These are phyloP conservation scores for Dastarcus helophoroides DNA, from an alignment of 2,888 invertebrate species.

Conservation along the genomic window DNA sequence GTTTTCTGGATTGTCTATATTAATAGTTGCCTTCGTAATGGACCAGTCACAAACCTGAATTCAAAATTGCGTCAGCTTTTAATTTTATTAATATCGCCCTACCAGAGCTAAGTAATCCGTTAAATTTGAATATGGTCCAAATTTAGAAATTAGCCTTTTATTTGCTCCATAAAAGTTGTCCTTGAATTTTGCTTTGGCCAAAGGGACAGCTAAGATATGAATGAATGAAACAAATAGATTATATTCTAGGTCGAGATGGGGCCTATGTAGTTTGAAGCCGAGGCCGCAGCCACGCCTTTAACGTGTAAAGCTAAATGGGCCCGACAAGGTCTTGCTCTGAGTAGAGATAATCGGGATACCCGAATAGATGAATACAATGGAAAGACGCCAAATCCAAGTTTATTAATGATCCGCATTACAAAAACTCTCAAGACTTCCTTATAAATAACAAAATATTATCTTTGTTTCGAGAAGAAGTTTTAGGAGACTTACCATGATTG, in stretches of 20 bases:
- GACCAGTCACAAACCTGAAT: too few relatives aligned
- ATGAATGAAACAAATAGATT: slow-evolving; percentile 21
- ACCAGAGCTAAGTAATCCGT: too few relatives aligned
- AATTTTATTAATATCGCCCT: too few relatives aligned
- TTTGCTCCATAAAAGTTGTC: too few relatives aligned
- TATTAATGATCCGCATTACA: slow-evolving; percentile 25
- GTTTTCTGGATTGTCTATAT: too few relatives aligned
- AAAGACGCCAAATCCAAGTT: slow-evolving; percentile 31
- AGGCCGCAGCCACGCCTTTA: slow-evolving; percentile 31
- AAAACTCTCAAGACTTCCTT: slow-evolving; percentile 17
- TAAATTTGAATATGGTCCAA: too few relatives aligned
- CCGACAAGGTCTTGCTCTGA: slow-evolving; percentile 30
- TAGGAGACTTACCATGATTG: slow-evolving; percentile 6
- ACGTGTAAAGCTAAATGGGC: slow-evolving; percentile 33
- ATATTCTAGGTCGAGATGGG: slow-evolving; percentile 22
- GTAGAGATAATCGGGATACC: slow-evolving; percentile 32
- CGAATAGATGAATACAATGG: slow-evolving; percentile 31
- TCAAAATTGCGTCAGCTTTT: too few relatives aligned
- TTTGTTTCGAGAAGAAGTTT: slow-evolving; percentile 13
- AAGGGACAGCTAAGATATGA: too few relatives aligned
- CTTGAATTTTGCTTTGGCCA: too few relatives aligned
- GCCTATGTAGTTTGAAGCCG: slow-evolving; percentile 21
- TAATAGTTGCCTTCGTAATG: too few relatives aligned
- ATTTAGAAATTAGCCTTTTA: too few relatives aligned
- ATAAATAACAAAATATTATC: slow-evolving; percentile 20